Evolutionary conservation across 1,140 invertebrate species (phyloP).

Genomic region (Arctopsyche grandis): DNA sequence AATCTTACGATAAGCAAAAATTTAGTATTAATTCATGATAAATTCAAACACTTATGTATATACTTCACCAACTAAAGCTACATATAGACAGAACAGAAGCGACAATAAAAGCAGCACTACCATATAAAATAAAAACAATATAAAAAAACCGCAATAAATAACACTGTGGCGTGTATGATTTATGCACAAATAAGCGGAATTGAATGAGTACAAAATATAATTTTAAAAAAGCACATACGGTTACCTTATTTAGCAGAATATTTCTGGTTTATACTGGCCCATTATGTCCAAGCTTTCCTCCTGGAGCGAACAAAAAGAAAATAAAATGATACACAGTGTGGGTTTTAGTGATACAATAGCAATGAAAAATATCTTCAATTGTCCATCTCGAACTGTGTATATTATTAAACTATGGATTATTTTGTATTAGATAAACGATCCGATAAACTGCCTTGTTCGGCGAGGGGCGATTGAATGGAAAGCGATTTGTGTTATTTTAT

Average conservation of each 20-base stretch:
- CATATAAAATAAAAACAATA: conserved; percentile 20
- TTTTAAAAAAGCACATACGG: conserved; percentile 53
- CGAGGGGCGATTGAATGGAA: too few species aligned
- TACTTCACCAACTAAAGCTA: neutral
- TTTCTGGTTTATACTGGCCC: conserved; percentile 85
- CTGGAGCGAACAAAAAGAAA: conserved; percentile 70
- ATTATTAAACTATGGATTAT: too few species aligned
- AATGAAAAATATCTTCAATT: conserved; percentile 9
- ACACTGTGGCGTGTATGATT: conserved; percentile 59
- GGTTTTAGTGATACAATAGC: conserved; percentile 42
- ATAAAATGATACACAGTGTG: conserved; percentile 56
- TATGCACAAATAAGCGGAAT: conserved; percentile 47
- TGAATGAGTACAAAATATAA: conserved; percentile 8
- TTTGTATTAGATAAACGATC: too few species aligned
- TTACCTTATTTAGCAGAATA: conserved; percentile 79
- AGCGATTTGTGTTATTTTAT: too few species aligned
- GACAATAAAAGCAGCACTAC: conserved; percentile 7
- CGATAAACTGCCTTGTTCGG: too few species aligned
- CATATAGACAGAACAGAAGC: conserved; percentile 45
- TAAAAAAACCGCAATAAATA: neutral
- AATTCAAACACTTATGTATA: too few species aligned
- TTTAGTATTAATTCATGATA: too few species aligned
- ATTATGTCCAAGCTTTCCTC: conserved; percentile 85
- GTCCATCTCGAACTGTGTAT: too few species aligned
- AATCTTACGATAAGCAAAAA: too few species aligned